Evolutionary conservation across 2,797 vertebrate species (phyloP).

Genomic region (Lates japonicus): DNA sequence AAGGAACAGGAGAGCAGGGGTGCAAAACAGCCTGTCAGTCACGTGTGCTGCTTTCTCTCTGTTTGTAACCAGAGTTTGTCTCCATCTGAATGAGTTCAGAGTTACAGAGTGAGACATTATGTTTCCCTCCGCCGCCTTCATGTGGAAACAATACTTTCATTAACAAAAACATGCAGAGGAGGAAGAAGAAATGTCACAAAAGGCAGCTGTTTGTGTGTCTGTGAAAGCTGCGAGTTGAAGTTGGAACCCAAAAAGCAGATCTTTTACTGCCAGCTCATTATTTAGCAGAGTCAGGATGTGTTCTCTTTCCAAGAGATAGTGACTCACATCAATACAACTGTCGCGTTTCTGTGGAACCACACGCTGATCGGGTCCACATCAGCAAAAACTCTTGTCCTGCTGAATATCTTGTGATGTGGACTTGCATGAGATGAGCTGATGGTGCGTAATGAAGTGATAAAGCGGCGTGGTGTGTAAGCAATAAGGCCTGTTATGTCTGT

Average conservation of each 20-base stretch:
- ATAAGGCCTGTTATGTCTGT: background rate
- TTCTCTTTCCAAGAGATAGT: constrained; percentile 27
- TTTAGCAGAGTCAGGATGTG: constrained; percentile 34
- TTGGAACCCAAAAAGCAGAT: constrained; percentile 26
- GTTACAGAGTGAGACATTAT: constrained; percentile 8
- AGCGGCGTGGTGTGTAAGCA: background rate
- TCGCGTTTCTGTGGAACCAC: constrained; percentile 14
- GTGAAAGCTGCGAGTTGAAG: constrained; percentile 3
- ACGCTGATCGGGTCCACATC: constrained; percentile 22
- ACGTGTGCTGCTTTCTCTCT: constrained; percentile 26
- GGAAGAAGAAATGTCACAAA: constrained; percentile 15
- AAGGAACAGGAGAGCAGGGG: constrained; percentile 43
- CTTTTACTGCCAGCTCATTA: constrained; percentile 25
- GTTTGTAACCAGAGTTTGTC: constrained; percentile 31
- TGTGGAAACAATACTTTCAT: constrained; percentile 38
- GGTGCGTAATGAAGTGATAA: background rate
- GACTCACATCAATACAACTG: constrained; percentile 49
- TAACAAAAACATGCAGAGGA: background rate
- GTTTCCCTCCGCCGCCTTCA: background rate
- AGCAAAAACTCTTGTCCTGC: constrained; percentile 26
- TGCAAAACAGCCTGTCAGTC: constrained; percentile 62
- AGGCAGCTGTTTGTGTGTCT: constrained; percentile 3
- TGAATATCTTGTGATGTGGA: constrained; percentile 30
- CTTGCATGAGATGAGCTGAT: constrained; percentile 4
- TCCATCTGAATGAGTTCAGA: constrained; percentile 23